Conservation (phyloP, 2,888 invertebrate genomes). For the Didymodactylos carnosus region DNA sequence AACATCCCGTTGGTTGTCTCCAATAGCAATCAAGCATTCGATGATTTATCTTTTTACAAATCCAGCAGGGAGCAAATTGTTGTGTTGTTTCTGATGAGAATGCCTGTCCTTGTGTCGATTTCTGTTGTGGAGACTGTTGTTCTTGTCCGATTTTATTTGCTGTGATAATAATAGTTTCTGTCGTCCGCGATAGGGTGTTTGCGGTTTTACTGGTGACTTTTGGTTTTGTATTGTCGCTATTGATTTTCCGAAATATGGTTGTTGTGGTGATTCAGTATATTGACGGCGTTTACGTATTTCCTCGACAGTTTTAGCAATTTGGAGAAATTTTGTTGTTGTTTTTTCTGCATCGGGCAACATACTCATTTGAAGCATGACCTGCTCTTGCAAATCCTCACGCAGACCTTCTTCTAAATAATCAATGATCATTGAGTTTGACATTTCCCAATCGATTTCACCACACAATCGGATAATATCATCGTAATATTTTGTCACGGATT, state of each 20-base stretch:
- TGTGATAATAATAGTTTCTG: too few species aligned
- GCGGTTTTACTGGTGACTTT: too few species aligned
- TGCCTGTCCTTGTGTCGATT: too few species aligned
- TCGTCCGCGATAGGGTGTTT: too few species aligned
- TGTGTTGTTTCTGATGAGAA: neutral
- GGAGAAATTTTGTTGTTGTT: neutral
- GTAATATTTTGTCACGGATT: neutral
- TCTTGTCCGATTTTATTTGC: too few species aligned
- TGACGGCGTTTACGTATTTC: too few species aligned
- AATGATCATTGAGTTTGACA: neutral
- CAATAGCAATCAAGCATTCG: neutral
- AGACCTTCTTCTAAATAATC: neutral
- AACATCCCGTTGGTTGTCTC: neutral
- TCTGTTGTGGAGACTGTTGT: too few species aligned
- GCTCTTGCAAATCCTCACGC: neutral
- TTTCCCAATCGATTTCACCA: neutral
- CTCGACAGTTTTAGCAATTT: neutral
- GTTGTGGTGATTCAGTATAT: too few species aligned
- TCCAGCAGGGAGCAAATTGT: neutral
- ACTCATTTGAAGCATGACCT: neutral
- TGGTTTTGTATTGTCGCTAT: neutral
- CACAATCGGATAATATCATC: neutral
- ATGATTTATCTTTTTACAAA: neutral
- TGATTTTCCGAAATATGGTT: too few species aligned
- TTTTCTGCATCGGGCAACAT: neutral